phyloP scores from a whole-genome alignment of 2,797 vertebrate genomes.

The Parauchenoglanis ngamensis region DNA sequence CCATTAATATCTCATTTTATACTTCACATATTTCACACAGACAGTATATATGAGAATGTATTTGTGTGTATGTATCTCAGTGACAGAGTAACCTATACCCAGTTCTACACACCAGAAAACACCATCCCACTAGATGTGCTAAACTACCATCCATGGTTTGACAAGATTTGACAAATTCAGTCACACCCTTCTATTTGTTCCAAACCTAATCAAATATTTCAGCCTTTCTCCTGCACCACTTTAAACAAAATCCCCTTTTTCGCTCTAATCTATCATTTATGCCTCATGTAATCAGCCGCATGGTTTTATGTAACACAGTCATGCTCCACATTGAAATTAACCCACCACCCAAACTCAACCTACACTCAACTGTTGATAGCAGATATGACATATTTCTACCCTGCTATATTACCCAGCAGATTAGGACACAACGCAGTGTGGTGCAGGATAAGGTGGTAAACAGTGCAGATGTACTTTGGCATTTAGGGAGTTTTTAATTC shows the following conservation, averaged over 20 bases:
- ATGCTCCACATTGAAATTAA: not conserved
- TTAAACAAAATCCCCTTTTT: not conserved
- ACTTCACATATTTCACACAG: not conserved
- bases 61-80: not conserved
- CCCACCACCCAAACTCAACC: not conserved
- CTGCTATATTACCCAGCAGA: not conserved
- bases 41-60: not conserved
- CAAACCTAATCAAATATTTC: no score
- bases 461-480: not conserved
- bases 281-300: not conserved
- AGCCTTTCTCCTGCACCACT: not conserved
- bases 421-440: not conserved
- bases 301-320: not conserved
- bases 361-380: not conserved
- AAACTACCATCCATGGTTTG: not conserved
- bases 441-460: not conserved
- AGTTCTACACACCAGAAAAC: not conserved
- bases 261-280: not conserved
- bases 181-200: not conserved
- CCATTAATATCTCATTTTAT: not conserved
- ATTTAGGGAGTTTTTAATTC: not conserved
- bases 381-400: not conserved
- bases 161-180: not conserved
- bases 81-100: not conserved
- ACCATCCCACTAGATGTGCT: not conserved